Percentiles rank a stretch among this genome's conserved stretches.
These are phyloP conservation scores for Drosophila glabriapex DNA, from an alignment of 2,888 invertebrate genomes.

Conservation along the genomic window DNA sequence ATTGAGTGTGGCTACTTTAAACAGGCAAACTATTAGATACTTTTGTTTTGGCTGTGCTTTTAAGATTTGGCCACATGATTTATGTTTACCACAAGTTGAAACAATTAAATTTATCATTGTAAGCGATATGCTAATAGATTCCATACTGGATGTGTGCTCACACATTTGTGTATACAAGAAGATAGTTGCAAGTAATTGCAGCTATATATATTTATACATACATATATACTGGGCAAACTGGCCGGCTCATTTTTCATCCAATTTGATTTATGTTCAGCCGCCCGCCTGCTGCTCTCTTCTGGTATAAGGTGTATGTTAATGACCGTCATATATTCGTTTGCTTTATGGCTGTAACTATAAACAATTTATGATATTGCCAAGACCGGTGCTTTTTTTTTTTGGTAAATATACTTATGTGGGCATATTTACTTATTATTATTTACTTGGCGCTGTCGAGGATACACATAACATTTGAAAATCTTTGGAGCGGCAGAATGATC, in stretches of 20 bases:
- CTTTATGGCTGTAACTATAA: constrained; percentile 72
- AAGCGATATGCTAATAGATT: constrained; percentile 37
- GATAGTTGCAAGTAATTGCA: constrained; percentile 56
- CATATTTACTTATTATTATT: constrained; percentile 11
- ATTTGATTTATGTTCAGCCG: constrained; percentile 43
- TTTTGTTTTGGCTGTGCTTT: constrained; percentile 67
- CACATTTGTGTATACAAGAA: constrained; percentile 3
- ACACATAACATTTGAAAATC: constrained; percentile 3
- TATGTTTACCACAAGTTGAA: constrained; percentile 61
- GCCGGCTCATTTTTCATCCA: constrained; percentile 44
- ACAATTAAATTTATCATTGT: constrained; percentile 74
- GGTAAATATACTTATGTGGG: constrained; percentile 14
- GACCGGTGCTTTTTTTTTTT: constrained; percentile 13
- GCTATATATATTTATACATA: constrained; percentile 23
- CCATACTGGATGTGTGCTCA: constrained; percentile 17
- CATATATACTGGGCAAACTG: constrained; percentile 11
- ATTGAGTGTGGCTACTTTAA: constrained; percentile 64
- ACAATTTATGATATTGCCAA: constrained; percentile 69
- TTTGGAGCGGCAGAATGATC: background rate
- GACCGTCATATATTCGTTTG: constrained; percentile 63
- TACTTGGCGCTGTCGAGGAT: background rate
- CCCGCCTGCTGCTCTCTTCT: background rate
- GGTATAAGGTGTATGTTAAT: constrained; percentile 60
- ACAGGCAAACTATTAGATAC: constrained; percentile 75
- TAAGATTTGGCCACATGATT: constrained; percentile 73